Conservation (phyloP, 2,888 invertebrate species). For the Euphydryas editha region DNA sequence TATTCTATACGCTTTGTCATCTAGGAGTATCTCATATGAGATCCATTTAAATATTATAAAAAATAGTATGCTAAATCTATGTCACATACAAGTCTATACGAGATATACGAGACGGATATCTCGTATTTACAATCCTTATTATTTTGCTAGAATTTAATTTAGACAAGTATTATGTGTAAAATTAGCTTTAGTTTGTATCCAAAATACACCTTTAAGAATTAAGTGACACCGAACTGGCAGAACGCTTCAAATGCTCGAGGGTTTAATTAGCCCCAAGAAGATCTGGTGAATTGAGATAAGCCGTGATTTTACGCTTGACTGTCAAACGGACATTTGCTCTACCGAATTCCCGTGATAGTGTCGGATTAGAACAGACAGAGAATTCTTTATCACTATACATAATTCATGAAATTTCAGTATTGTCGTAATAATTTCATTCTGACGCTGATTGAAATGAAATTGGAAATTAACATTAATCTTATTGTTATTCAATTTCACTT, state of each 20-base stretch:
- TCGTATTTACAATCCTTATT: no score
- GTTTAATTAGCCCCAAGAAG: constrained; percentile 39
- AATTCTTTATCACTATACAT: constrained; percentile 17
- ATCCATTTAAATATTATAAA: no score
- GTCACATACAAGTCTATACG: no score
- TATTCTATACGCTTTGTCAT: no score
- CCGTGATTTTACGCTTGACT: constrained; percentile 40
- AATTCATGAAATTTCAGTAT: not conserved
- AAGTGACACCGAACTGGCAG: not conserved
- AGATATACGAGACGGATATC: no score
- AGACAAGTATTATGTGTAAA: no score
- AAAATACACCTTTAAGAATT: constrained; percentile 9
- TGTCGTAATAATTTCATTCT: not conserved
- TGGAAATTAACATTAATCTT: not conserved
- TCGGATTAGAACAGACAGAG: constrained; percentile 14
- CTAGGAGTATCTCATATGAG: no score
- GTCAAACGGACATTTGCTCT: constrained; percentile 34
- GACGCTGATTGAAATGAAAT: constrained; percentile 1
- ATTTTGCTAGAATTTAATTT: not conserved
- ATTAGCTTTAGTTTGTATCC: not conserved
- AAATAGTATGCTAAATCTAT: no score
- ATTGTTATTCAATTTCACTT: not conserved
- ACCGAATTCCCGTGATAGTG: constrained; percentile 38
- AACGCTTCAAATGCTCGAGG: constrained; percentile 30
- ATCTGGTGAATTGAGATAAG: constrained; percentile 42